Evolutionary conservation across 2,888 invertebrate genomes (phyloP).

Genomic region (Meghimatium bilineatum): DNA sequence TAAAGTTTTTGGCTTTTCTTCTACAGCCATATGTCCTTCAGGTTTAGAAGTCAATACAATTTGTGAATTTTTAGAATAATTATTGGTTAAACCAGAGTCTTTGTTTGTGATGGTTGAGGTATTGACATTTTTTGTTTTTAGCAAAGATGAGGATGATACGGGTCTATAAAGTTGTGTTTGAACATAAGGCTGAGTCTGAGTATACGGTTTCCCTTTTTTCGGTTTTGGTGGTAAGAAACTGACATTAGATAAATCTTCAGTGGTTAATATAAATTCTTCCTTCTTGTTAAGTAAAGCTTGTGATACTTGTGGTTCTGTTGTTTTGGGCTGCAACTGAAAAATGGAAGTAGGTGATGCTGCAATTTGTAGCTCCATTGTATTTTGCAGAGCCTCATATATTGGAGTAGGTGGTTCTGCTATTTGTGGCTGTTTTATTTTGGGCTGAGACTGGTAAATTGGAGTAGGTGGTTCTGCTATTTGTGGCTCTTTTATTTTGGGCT

Average conservation of each 20-base stretch:
- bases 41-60: slow-evolving; percentile 61
- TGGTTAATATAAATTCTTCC: slow-evolving; percentile 69
- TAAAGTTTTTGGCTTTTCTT: slow-evolving; percentile 69
- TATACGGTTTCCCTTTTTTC: neutral
- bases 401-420: too few species aligned
- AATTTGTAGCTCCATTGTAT: too few species aligned
- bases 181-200: slow-evolving; percentile 15
- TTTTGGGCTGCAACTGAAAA: slow-evolving; percentile 8
- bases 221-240: slow-evolving; percentile 47
- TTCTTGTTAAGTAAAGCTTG: slow-evolving; percentile 50
- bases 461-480: too few species aligned
- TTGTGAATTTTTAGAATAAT: slow-evolving; percentile 62
- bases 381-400: too few species aligned
- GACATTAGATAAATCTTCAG: slow-evolving; percentile 61
- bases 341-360: neutral
- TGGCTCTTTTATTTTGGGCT: too few species aligned
- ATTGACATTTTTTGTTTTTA: neutral
- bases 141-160: neutral
- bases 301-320: neutral
- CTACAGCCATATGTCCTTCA: slow-evolving; percentile 65
- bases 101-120: neutral
- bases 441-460: too few species aligned
- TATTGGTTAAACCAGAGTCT: slow-evolving; percentile 39
- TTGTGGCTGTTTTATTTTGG: too few species aligned
- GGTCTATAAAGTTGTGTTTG: slow-evolving; percentile 2